Evolutionary conservation across 1,140 invertebrate species (phyloP), one percentile per base, ranked within the genome.

Genomic region (Probaryconus sp.): DNA sequence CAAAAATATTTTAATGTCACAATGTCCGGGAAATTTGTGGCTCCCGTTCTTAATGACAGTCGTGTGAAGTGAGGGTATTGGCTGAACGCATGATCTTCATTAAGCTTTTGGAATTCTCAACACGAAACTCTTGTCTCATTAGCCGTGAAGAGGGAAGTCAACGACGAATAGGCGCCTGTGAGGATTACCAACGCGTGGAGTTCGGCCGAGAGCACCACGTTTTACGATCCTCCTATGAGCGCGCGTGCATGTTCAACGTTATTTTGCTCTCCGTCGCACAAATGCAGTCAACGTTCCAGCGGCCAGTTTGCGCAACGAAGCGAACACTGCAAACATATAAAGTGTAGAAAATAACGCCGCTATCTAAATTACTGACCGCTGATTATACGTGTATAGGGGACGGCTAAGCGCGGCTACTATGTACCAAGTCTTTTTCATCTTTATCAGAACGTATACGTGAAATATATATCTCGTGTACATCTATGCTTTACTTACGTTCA

Each of bases 141-240:
- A 81, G 56, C 35, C 40, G 53, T 48, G 31, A 33, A 45, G 53
- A 74, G 63, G 55, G 70, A 70, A 61, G 58, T 58, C 63, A 68
- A 60, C 53, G 63, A 74, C 63, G 70, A 72, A 73, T 71, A 71
- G 72, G 72, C 69, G 73, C 69, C 67, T 75, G 55, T 51, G 68
- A 71, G 77, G 78, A 85, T 83, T 82, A 85, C 81, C 79, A 85
- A 82, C 79, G 77, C 69, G 64, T 78, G 75, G 80, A 81, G 78
- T 86, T 83, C 79, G 76, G 79, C 81, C 78, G 76, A 56, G 80
- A 81, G 55, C 65, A 38, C 69, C 64, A n/a, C n/a, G 70, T 73
- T 81, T 82, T 80, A 81, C 76, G 76, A 79, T 64, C 70, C 35
- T 51, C 63, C 72, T 72, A 83, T 76, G 76, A 70, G 50, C 45